Percentiles rank a stretch among this genome's conserved stretches.
phyloP scores from a whole-genome alignment of 1,140 invertebrate species.

The Eufriesea mexicana region DNA sequence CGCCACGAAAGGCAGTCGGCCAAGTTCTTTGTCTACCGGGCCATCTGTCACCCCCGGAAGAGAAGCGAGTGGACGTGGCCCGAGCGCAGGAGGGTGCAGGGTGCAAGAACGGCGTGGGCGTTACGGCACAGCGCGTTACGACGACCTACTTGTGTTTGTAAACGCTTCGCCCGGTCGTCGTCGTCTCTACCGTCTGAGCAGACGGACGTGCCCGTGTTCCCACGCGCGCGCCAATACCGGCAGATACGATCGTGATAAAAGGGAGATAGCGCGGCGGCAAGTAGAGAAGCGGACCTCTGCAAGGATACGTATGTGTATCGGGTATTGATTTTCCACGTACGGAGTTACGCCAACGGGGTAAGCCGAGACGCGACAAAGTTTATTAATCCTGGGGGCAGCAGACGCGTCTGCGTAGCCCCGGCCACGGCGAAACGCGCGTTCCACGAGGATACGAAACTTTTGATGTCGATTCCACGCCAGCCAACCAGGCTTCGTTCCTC shows the following conservation, averaged over 20 bases:
- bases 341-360: conserved; percentile 63
- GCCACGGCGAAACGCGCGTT: conserved; percentile 27
- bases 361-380: conserved; percentile 68
- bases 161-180: conserved; percentile 4
- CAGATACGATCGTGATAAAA: conserved; percentile 72
- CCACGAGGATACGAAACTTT: conserved; percentile 8
- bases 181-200: neutral
- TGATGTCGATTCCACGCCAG: neutral
- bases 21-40: conserved; percentile 73
- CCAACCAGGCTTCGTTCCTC: neutral
- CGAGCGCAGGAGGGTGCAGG: neutral
- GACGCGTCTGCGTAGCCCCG: conserved; percentile 53
- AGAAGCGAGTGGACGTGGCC: conserved; percentile 14
- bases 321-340: conserved; percentile 75
- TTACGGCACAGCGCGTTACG: conserved; percentile 13
- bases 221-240: conserved; percentile 15
- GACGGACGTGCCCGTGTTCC: conserved; percentile 27
- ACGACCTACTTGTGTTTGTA: conserved; percentile 49
- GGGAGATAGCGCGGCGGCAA: conserved; percentile 69
- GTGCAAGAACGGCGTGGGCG: conserved; percentile 28
- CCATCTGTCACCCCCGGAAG: conserved; percentile 72
- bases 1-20: conserved; percentile 68
- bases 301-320: conserved; percentile 70
- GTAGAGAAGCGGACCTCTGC: conserved; percentile 69
- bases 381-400: conserved; percentile 64